Evolutionary conservation across 2,888 invertebrate genomes (phyloP).

Genomic region (Ypsolopha sequella): DNA sequence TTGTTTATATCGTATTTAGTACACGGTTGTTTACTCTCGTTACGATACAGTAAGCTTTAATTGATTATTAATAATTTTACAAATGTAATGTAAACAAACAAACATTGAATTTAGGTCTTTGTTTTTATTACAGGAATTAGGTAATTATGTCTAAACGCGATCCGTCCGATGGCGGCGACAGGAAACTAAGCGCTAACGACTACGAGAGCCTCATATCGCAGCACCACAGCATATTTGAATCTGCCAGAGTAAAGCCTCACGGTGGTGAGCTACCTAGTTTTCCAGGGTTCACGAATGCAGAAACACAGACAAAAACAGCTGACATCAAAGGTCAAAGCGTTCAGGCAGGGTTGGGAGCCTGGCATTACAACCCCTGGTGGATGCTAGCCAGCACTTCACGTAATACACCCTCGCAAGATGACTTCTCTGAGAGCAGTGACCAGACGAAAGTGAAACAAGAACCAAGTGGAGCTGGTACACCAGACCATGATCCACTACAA

Average conservation of each 20-base stretch:
- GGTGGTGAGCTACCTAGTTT: conserved; percentile 52
- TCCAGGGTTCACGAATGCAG: conserved; percentile 63
- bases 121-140: not conserved
- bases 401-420: conserved; percentile 54
- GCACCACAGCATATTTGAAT: conserved; percentile 58
- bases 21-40: not conserved
- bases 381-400: conserved; percentile 65
- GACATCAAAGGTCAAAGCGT: conserved; percentile 51
- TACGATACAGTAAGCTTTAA: not conserved
- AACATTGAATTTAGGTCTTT: not conserved
- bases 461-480: conserved; percentile 49
- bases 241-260: conserved; percentile 51
- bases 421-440: conserved; percentile 55
- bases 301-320: conserved; percentile 63
- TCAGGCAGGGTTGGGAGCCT: conserved; percentile 52
- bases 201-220: conserved; percentile 63
- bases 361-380: conserved; percentile 70
- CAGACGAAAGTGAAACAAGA: conserved; percentile 61
- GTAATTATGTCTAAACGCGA: conserved; percentile 63
- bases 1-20: conserved; percentile 51
- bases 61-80: not conserved
- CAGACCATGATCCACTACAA: conserved; percentile 53
- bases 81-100: not conserved
- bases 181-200: conserved; percentile 60
- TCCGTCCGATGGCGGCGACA: conserved; percentile 53